Conservation (phyloP, 2,888 invertebrate genomes). For the Cantharis rustica region DNA sequence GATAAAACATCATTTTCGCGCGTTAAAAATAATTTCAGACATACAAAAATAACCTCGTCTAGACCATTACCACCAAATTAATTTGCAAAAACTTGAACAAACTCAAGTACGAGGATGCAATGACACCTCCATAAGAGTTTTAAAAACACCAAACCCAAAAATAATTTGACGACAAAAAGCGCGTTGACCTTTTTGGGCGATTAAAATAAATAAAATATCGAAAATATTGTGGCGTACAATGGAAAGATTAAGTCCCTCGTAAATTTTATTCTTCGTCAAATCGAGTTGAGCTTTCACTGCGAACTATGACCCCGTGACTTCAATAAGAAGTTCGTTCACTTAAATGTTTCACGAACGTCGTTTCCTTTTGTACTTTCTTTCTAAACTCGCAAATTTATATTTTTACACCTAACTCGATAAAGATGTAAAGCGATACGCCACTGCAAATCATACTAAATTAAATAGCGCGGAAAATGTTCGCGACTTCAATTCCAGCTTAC, state of each 20-base stretch:
- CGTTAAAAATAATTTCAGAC: not conserved
- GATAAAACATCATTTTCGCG: not conserved
- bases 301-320: constrained; percentile 16
- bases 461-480: not conserved
- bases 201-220: not conserved
- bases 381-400: not conserved
- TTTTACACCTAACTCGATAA: not conserved
- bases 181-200: not conserved
- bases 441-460: not conserved
- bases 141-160: not conserved
- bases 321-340: constrained; percentile 13
- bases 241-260: not conserved
- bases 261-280: constrained; percentile 4
- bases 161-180: not conserved
- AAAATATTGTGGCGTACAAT: not conserved
- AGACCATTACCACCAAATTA: not conserved
- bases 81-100: not conserved
- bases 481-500: not conserved
- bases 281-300: constrained; percentile 14
- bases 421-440: not conserved
- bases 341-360: not conserved
- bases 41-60: not conserved
- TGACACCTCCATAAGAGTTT: not conserved
- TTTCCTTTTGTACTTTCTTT: not conserved
- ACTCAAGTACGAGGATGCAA: not conserved